Conservation (phyloP, 1,140 invertebrate species). For the Solenopsis fugax region DNA sequence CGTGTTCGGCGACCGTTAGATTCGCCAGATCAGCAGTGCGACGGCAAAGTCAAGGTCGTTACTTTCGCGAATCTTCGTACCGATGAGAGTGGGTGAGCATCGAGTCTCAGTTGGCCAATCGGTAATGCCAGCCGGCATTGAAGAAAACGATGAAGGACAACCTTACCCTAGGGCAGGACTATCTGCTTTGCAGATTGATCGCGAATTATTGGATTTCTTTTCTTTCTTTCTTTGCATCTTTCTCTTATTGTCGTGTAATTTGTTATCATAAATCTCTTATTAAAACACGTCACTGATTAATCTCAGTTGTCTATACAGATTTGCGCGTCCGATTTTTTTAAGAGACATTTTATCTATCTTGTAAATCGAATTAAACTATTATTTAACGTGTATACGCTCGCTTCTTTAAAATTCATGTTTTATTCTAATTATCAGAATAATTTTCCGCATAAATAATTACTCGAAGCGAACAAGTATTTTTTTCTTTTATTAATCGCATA, state of each 20-base stretch:
- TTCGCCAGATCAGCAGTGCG: neutral
- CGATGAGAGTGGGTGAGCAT: neutral
- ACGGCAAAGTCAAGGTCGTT: slow-evolving; percentile 60
- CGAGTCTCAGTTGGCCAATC: slow-evolving; percentile 49
- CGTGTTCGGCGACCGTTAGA: slow-evolving; percentile 42
- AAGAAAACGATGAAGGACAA: slow-evolving; percentile 78
- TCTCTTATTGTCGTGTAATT: neutral
- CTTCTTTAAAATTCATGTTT: neutral
- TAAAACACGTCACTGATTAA: neutral
- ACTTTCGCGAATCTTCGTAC: slow-evolving; percentile 54
- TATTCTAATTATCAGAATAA: neutral
- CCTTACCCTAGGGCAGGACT: slow-evolving; percentile 85
- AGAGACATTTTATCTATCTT: neutral
- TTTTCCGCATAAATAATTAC: neutral
- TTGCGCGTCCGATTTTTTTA: neutral
- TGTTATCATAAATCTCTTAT: slow-evolving; percentile 14
- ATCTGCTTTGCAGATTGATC: slow-evolving; percentile 67
- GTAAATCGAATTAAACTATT: neutral
- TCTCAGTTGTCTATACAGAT: slow-evolving; percentile 21
- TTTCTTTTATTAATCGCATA: neutral
- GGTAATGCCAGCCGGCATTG: neutral
- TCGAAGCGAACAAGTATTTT: neutral
- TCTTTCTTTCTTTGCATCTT: neutral
- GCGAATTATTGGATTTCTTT: neutral
- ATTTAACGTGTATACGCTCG: neutral